Percentiles rank a stretch among this genome's conserved stretches.
These are phyloP conservation scores for Hydrotaea diabolus DNA, from an alignment of 2,888 invertebrate species.

Conservation along the genomic window DNA sequence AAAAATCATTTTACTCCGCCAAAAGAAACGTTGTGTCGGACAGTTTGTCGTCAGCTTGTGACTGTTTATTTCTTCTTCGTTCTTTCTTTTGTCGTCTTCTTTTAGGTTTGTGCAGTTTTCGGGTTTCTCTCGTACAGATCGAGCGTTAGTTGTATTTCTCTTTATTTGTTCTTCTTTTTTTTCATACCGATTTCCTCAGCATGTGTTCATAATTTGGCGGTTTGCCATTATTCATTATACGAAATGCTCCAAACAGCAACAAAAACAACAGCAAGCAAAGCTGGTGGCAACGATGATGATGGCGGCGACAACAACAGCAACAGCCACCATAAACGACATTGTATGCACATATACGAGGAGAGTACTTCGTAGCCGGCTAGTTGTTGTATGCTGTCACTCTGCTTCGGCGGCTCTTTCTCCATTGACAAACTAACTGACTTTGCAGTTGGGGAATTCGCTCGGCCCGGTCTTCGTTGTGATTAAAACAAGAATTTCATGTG, in stretches of 20 bases:
- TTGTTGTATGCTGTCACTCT: not conserved
- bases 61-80: slow-evolving; percentile 32
- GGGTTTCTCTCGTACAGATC: not conserved
- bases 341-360: slow-evolving; percentile 34
- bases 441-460: slow-evolving; percentile 41
- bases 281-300: slow-evolving; percentile 47
- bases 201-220: slow-evolving; percentile 78
- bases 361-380: not conserved
- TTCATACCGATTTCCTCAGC: slow-evolving; percentile 55
- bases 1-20: not conserved
- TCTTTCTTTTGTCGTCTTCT: slow-evolving; percentile 36
- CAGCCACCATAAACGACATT: slow-evolving; percentile 40
- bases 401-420: not conserved
- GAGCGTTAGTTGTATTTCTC: not conserved
- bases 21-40: slow-evolving; percentile 44
- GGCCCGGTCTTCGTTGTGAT: not conserved
- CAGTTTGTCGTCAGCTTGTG: slow-evolving; percentile 47
- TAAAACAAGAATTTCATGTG: slow-evolving; percentile 45
- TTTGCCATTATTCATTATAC: slow-evolving; percentile 73
- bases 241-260: slow-evolving; percentile 45
- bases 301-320: not conserved
- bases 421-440: slow-evolving; percentile 22
- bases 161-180: slow-evolving; percentile 32
- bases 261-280: slow-evolving; percentile 52
- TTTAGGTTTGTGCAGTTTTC: not conserved